Base-by-base conservation (phyloP, 2,888 invertebrate genomes). In the Chironomus riparius region DNA sequence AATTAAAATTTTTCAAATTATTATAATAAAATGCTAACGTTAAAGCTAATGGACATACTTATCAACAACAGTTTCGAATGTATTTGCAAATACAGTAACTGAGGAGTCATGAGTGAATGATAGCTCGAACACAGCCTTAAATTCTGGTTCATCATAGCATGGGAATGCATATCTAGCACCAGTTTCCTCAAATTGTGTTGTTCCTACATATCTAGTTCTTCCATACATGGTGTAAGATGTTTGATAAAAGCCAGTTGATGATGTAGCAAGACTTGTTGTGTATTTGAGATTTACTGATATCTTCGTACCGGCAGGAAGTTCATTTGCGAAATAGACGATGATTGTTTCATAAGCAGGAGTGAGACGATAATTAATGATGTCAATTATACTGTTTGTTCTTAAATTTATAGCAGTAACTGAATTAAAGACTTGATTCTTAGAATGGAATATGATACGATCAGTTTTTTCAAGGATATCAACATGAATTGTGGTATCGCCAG, bases 91-190 rank as follows among this genome's bases (percentile, higher is more conserved):
- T 2, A 61, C 74, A 3, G 1, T n/a, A 1, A 56, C 50, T 12
- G 47, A 38, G 21, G 4, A 21, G n/a, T 24, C 68, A 50, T 75
- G 74, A 24, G 24, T 47, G 28, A 75, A 61, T 7, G 85, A 86
- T 15, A 90, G 85, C 10, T 86, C 82, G 80, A 90, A 91, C 2
- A 82, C 81, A 0, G 91, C 90, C 79, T 91, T 91, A 15, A 86
- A 80, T 0, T 82, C 84, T 0, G 91, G 91, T 80, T 91, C 90
- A 77, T 91, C 91, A 80, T 88, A 90, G 79, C 91, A 91, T 0
- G 91, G 91, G 81, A 91, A 90, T 0, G 88, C 89, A n/a, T 84
- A 83, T 1, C 89, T 86, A 0, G 89, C 88, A 62, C 85, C 85
- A 0, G 86, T 86, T 0, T 88, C 86, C 80, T 89, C 87, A 68